Evolutionary conservation across 2,888 invertebrate species (phyloP), one percentile per base, ranked within the genome.

Genomic region (Sphinx pinastri): DNA sequence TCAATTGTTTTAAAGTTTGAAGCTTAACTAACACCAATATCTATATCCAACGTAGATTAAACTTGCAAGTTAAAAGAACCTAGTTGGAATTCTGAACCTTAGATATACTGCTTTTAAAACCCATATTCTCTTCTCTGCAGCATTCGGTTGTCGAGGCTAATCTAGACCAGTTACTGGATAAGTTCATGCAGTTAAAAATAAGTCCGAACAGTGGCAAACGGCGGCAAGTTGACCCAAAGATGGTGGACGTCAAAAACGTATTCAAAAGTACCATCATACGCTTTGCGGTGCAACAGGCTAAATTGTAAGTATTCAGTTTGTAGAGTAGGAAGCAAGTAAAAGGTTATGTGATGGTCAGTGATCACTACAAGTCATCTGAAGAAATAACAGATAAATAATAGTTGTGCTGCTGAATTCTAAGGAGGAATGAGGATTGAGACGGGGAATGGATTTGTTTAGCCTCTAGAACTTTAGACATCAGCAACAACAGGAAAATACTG

Each of bases 231-330:
- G 85, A 92, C 57, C 83, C 88, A 13, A 94, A 93, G 69, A 81
- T 95, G 68, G 82, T 94, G 13, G 95, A 95, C 69, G 94, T 95
- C 0, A 93, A 94, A 75, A 95, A 95, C 73, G 93, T 95, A 0
- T 95, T 95, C 78, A 95, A 95, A 75, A 95, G 95, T 47, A 94
- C 94, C 0, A 93, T 95, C 5, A 95, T 95, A 25, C 83, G 95
- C 54, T 95, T 95, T 79, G 95, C 95, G 0, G 94, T 95, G 11
- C 94, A 95, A 71, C 88, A 92, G 71, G 91, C 89, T 8, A 93
- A 91, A 72, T 75, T 90, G 92, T 93, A 68, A 91, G 93, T 89
- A 74, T 58, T n/a, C 3, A 8, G 12, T 52, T 13, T 8, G 49
- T 14, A 47, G 10, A 19, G 3, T 45, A 19, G 16, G 2, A 2